Evolutionary conservation across 2,888 invertebrate species (phyloP).

Genomic region (Epicampocera succincta): DNA sequence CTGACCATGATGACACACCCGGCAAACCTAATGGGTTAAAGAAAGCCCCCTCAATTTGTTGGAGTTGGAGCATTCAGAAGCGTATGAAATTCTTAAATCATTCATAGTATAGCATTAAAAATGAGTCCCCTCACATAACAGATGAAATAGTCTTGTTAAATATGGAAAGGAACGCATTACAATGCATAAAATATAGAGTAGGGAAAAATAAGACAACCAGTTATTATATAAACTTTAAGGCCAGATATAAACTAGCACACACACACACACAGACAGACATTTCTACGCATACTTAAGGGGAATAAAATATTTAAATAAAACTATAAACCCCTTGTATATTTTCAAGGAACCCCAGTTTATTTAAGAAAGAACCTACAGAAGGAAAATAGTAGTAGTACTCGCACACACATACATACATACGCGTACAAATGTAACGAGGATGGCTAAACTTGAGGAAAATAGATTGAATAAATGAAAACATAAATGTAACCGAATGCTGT

Average conservation of each 20-base stretch:
- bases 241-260: no score
- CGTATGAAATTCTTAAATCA: slow-evolving; percentile 54
- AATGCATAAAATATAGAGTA: slow-evolving; percentile 56
- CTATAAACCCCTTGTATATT: slow-evolving; percentile 15
- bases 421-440: slow-evolving; percentile 39
- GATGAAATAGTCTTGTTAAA: slow-evolving; percentile 55
- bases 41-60: neutral
- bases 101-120: slow-evolving; percentile 51
- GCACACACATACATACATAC: no score
- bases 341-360: slow-evolving; percentile 45
- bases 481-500: slow-evolving; percentile 57
- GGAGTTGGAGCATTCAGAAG: slow-evolving; percentile 2
- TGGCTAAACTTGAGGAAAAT: slow-evolving; percentile 49
- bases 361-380: slow-evolving; percentile 22
- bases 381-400: neutral
- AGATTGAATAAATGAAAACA: slow-evolving; percentile 42
- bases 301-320: slow-evolving; percentile 31
- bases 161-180: slow-evolving; percentile 56
- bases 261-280: neutral
- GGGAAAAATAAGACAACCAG: slow-evolving; percentile 11
- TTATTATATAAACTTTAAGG: slow-evolving; percentile 13
- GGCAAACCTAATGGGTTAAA: slow-evolving; percentile 22
- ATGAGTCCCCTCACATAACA: slow-evolving; percentile 47
- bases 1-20: no score
- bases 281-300: slow-evolving; percentile 16